Evolutionary conservation across 1,140 invertebrate species (phyloP).

Genomic region (Aphaenogaster floridana): DNA sequence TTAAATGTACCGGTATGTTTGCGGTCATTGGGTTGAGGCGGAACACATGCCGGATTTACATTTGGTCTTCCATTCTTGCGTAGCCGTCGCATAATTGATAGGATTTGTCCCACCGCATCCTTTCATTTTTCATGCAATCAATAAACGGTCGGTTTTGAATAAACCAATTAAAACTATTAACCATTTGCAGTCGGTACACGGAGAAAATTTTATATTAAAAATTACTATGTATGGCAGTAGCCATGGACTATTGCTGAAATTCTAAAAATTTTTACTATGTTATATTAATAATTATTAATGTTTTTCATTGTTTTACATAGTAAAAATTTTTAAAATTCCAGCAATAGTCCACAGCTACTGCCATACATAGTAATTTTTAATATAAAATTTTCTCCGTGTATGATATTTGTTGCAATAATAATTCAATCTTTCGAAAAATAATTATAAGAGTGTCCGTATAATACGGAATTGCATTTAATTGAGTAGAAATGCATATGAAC

Average conservation of each 20-base stretch:
- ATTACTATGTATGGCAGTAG: too few relatives aligned
- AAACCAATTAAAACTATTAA: not conserved
- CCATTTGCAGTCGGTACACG: not conserved
- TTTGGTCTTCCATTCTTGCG: conserved; percentile 48
- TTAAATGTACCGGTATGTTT: conserved; percentile 78
- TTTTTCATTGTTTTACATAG: too few relatives aligned
- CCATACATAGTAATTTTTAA: too few relatives aligned
- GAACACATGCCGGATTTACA: conserved; percentile 51
- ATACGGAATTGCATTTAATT: not conserved
- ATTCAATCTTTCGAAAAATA: conserved; percentile 8
- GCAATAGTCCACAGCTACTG: too few relatives aligned
- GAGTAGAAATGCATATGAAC: not conserved
- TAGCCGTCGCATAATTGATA: conserved; percentile 48
- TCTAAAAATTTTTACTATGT: too few relatives aligned
- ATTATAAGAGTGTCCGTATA: not conserved
- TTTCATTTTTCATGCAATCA: not conserved
- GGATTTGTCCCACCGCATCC: not conserved
- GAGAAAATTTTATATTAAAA: too few relatives aligned
- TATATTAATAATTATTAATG: too few relatives aligned
- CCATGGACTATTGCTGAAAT: too few relatives aligned
- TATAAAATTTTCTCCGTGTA: not conserved
- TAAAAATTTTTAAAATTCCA: too few relatives aligned
- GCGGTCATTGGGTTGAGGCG: conserved; percentile 77
- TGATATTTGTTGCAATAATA: not conserved
- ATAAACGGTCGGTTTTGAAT: not conserved